Percentiles rank a stretch among this genome's conserved stretches.
Evolutionary conservation across 2,113 vertebrate species (phyloP).

Genomic region (Petaurus breviceps): DNA sequence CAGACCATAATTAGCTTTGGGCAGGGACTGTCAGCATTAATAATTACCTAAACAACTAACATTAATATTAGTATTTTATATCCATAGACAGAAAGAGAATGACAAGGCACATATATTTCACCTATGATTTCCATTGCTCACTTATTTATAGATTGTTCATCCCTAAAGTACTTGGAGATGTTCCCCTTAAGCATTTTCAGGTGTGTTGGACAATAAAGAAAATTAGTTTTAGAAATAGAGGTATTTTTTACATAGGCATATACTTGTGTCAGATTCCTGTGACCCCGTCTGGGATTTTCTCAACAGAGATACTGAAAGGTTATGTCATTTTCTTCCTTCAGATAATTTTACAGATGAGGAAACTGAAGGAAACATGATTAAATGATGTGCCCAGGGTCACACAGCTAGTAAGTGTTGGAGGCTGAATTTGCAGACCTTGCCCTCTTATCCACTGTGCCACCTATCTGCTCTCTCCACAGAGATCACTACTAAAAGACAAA

Average conservation of each 20-base stretch:
- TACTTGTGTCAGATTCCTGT: background rate
- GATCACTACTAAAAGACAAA: background rate
- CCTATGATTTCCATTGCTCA: background rate
- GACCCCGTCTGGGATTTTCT: background rate
- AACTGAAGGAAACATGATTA: background rate
- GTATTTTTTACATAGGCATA: background rate
- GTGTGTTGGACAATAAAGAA: background rate
- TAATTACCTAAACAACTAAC: conserved; percentile 65
- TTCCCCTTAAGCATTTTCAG: background rate
- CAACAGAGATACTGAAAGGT: too few relatives aligned
- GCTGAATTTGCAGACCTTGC: background rate
- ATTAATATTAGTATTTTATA: conserved; percentile 50
- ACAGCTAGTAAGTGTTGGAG: background rate
- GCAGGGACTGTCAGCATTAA: conserved; percentile 57
- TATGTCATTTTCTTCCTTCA: background rate
- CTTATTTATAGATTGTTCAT: background rate
- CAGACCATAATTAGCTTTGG: conserved; percentile 47
- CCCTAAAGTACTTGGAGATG: background rate
- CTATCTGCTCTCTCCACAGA: background rate
- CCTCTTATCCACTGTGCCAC: too few relatives aligned
- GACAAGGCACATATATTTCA: conserved; percentile 6
- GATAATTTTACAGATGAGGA: background rate
- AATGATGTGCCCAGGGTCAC: background rate
- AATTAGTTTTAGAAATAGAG: background rate
- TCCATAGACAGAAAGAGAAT: conserved; percentile 11